phyloP scores from a whole-genome alignment of 2,113 vertebrate species.

The Myrmecobius fasciatus region DNA sequence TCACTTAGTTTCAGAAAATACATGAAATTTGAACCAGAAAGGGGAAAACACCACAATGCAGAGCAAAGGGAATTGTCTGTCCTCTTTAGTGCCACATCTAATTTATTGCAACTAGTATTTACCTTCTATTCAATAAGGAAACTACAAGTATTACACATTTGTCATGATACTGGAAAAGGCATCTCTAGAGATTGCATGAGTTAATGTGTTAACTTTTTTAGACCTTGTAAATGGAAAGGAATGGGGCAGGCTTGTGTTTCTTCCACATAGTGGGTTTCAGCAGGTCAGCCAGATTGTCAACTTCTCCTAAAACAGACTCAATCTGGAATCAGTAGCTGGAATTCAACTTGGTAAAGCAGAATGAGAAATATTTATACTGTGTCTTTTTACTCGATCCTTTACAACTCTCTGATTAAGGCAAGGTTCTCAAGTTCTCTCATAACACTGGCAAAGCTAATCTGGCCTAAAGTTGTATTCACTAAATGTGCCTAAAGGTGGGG shows the following conservation, averaged over 20 bases:
- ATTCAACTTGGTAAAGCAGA: background rate
- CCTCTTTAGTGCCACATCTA: background rate
- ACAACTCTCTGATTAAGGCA: background rate
- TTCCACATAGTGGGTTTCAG: background rate
- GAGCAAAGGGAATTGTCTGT: background rate
- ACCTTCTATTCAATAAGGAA: background rate
- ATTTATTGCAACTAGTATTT: background rate
- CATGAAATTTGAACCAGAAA: background rate
- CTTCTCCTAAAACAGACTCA: conserved; percentile 25
- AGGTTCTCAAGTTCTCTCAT: background rate
- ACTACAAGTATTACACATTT: background rate
- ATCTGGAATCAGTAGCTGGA: background rate
- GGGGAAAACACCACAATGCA: background rate
- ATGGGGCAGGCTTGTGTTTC: background rate
- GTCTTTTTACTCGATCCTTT: background rate
- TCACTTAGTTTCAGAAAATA: conserved; percentile 14
- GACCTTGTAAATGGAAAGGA: background rate
- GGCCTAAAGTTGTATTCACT: background rate
- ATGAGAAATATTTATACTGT: background rate
- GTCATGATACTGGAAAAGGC: background rate
- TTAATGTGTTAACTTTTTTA: conserved; percentile 2
- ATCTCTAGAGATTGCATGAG: background rate
- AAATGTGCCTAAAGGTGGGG: background rate
- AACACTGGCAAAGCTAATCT: background rate
- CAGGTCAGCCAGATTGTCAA: background rate